These are phyloP conservation scores for Eristalinus sepulchralis DNA, from an alignment of 2,888 invertebrate genomes.

Conservation along the genomic window DNA sequence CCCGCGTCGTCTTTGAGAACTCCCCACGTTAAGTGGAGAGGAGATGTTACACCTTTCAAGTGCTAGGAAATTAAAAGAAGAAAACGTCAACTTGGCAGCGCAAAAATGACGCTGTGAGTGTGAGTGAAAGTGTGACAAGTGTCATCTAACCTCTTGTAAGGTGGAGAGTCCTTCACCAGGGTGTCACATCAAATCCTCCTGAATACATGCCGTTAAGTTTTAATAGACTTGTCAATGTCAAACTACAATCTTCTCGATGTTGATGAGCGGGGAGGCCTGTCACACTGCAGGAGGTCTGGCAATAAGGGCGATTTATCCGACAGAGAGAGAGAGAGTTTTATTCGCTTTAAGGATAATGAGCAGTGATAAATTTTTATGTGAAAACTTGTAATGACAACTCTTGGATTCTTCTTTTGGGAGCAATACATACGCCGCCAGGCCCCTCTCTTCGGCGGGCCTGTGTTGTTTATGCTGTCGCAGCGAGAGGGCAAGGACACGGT, in stretches of 20 bases:
- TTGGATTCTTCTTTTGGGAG: background rate
- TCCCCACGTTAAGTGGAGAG: background rate
- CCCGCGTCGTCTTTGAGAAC: background rate
- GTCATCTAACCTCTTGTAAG: background rate
- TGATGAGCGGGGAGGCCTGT: background rate
- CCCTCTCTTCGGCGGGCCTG: background rate
- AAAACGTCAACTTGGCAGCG: background rate
- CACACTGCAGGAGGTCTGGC: background rate
- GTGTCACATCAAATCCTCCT: background rate
- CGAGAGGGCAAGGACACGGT: background rate
- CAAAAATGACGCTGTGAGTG: background rate
- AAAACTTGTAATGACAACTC: background rate
- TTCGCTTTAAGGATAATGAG: conserved; percentile 8
- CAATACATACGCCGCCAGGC: background rate
- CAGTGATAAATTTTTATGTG: conserved; percentile 1
- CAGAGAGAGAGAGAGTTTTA: background rate
- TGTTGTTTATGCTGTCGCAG: background rate
- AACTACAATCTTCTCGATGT: background rate
- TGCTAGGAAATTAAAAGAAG: background rate
- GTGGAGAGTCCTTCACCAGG: background rate
- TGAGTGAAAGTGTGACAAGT: background rate
- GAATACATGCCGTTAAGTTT: background rate
- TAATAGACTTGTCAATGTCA: background rate
- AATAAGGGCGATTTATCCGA: conserved; percentile 11
- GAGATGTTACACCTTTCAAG: background rate